Evolutionary conservation across 2,888 invertebrate species (phyloP).

Genomic region (Acanthosepion lycidas): DNA sequence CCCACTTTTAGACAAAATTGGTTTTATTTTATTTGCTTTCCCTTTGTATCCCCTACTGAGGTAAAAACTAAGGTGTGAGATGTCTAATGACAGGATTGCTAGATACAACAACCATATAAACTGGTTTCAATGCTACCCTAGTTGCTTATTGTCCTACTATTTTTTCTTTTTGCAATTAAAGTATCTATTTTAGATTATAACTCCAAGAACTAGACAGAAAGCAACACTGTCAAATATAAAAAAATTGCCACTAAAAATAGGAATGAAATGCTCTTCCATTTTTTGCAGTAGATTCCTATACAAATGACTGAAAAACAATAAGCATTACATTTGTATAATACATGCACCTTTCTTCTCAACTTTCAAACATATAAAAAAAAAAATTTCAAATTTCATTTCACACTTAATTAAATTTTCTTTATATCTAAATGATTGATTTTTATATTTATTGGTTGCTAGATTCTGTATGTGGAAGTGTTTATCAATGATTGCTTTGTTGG

Average conservation of each 20-base stretch:
- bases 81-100: no score
- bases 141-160: neutral
- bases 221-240: neutral
- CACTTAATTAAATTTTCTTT: neutral
- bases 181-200: neutral
- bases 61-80: neutral
- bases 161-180: neutral
- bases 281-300: neutral
- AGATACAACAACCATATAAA: neutral
- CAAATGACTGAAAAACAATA: neutral
- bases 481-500: neutral
- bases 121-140: neutral
- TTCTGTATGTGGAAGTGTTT: neutral
- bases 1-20: neutral
- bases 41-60: slow-evolving; percentile 4
- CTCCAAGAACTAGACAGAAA: neutral
- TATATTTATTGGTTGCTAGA: neutral
- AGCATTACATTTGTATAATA: neutral
- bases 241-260: neutral
- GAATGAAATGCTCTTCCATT: neutral
- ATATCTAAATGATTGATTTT: neutral
- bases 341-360: neutral
- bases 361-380: neutral
- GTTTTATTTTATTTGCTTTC: neutral
- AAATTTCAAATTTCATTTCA: neutral